phyloP scores from a whole-genome alignment of 1,140 invertebrate genomes.

The Danaus plexippus region DNA sequence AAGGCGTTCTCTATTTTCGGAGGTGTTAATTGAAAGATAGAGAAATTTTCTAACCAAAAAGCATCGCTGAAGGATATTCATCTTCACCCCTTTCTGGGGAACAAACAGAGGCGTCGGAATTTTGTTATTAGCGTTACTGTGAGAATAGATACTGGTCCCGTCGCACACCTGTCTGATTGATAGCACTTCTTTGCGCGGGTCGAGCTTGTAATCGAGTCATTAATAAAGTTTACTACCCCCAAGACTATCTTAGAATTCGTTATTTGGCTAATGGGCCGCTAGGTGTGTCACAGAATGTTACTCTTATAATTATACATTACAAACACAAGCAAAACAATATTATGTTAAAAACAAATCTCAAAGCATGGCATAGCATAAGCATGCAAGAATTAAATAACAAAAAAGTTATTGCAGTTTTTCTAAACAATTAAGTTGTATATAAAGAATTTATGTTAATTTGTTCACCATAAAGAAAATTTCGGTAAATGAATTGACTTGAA shows the following conservation, averaged over 20 bases:
- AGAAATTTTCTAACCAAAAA: conserved; percentile 25
- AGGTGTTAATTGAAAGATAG: no score
- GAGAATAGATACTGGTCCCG: conserved; percentile 53
- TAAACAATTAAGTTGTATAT: no score
- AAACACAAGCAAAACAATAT: no score
- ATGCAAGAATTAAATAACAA: no score
- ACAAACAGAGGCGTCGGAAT: conserved; percentile 67
- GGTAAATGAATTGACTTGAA: conserved; percentile 30
- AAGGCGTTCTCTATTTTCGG: no score
- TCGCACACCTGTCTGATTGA: conserved; percentile 70
- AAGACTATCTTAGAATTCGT: conserved; percentile 66
- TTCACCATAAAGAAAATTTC: conserved; percentile 2
- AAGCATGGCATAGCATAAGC: no score
- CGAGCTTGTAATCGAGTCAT: conserved; percentile 71
- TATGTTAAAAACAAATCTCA: no score
- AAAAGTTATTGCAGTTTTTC: no score
- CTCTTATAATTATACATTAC: no score
- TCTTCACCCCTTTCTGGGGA: conserved; percentile 63
- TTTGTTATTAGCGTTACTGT: conserved; percentile 69
- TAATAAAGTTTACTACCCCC: conserved; percentile 70
- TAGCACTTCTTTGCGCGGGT: conserved; percentile 71
- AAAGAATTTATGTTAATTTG: no score
- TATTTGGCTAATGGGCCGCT: conserved; percentile 65
- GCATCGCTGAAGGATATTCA: conserved; percentile 53
- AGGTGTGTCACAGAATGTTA: conserved; percentile 24